Percentiles rank a stretch among this genome's conserved stretches.
Conservation (phyloP, 2,888 invertebrate species). For the Petrophora chlorosata region DNA sequence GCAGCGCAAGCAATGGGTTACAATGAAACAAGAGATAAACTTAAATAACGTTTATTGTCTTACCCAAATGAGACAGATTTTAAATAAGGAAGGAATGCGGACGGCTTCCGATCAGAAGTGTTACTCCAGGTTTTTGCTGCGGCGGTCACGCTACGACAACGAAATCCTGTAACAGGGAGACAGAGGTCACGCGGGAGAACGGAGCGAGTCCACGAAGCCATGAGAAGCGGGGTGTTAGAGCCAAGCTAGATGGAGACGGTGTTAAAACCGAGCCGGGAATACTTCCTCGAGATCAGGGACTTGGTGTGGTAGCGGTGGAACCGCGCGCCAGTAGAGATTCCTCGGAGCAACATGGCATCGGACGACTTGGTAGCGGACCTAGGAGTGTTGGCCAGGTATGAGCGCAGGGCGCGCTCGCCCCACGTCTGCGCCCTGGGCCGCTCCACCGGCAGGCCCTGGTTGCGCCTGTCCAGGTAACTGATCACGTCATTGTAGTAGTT, state of each 20-base stretch:
- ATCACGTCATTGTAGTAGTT: conserved; percentile 95
- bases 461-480: conserved; percentile 90
- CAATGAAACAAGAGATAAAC: conserved; percentile 56
- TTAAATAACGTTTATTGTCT: conserved; percentile 75
- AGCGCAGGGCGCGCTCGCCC: conserved; percentile 91
- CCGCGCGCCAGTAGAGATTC: conserved; percentile 86
- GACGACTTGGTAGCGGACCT: conserved; percentile 87
- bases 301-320: conserved; percentile 90
- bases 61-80: conserved; percentile 65
- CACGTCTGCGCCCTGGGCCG: conserved; percentile 92
- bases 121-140: conserved; percentile 37
- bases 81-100: conserved; percentile 77
- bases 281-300: conserved; percentile 89
- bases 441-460: conserved; percentile 87
- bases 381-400: conserved; percentile 86
- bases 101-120: conserved; percentile 60
- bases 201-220: conserved; percentile 68
- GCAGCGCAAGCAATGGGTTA: conserved; percentile 56
- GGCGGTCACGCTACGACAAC: conserved; percentile 61
- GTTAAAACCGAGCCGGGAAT: conserved; percentile 83
- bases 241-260: conserved; percentile 79
- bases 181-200: conserved; percentile 71
- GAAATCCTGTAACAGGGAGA: conserved; percentile 79
- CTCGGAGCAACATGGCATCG: conserved; percentile 83
- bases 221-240: conserved; percentile 74